These are phyloP conservation scores for Microplitis manilae DNA, from an alignment of 2,888 invertebrate genomes.

Conservation along the genomic window DNA sequence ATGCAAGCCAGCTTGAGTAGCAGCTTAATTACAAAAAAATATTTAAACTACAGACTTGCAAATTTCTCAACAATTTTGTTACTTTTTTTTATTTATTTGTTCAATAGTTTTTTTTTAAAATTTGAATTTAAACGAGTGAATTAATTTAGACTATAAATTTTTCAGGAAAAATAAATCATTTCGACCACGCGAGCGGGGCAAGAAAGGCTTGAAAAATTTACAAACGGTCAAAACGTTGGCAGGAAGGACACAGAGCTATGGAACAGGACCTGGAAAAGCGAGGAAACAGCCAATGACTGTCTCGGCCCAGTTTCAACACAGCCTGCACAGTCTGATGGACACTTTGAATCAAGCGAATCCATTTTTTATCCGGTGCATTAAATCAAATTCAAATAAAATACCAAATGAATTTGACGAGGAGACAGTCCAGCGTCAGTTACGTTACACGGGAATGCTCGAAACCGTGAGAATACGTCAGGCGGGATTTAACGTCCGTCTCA, in stretches of 20 bases:
- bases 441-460: conserved; percentile 97
- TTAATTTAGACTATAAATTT: conserved; percentile 42
- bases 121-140: conserved; percentile 9
- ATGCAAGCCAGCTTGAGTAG: conserved; percentile 25
- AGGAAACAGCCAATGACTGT: conserved; percentile 93
- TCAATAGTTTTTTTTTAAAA: no score
- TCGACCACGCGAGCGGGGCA: conserved; percentile 87
- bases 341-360: conserved; percentile 92
- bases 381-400: conserved; percentile 94
- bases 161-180: conserved; percentile 93
- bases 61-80: conserved; percentile 30
- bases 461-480: conserved; percentile 95
- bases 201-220: conserved; percentile 90
- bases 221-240: conserved; percentile 94
- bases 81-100: not conserved
- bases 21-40: not conserved
- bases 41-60: conserved; percentile 25
- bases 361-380: conserved; percentile 92
- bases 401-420: conserved; percentile 95
- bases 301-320: conserved; percentile 95
- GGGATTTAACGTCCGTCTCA: conserved; percentile 93
- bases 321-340: conserved; percentile 92
- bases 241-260: conserved; percentile 78
- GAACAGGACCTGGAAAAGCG: conserved; percentile 75
- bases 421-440: conserved; percentile 89